Conservation (phyloP, 2,888 invertebrate species). For the Rhamnusium bicolor region DNA sequence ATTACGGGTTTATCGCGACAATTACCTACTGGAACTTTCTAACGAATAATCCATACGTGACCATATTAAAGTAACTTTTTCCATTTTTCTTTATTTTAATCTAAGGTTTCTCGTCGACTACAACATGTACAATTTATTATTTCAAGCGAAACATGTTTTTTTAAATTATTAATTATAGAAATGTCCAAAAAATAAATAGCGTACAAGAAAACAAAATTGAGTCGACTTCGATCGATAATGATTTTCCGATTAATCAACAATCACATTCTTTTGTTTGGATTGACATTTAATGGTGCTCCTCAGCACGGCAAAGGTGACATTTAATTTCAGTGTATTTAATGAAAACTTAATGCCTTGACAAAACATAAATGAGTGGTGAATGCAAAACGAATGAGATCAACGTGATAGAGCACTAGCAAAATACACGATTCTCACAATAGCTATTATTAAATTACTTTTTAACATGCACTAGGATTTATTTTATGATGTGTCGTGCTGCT, state of each 20-base stretch:
- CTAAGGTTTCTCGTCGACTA: too few species aligned
- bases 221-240: background rate
- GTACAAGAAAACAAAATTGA: background rate
- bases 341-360: slow-evolving; percentile 43
- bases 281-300: background rate
- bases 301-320: slow-evolving; percentile 34
- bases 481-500: slow-evolving; percentile 31
- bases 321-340: slow-evolving; percentile 47
- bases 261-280: background rate
- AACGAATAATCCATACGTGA: background rate
- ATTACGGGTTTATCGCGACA: too few species aligned
- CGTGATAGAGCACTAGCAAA: slow-evolving; percentile 50
- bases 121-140: too few species aligned
- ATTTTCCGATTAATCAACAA: background rate
- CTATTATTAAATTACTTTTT: slow-evolving; percentile 42
- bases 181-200: background rate
- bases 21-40: background rate
- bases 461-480: slow-evolving; percentile 40
- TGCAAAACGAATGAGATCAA: slow-evolving; percentile 42
- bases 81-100: too few species aligned
- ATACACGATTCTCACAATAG: slow-evolving; percentile 42
- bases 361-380: slow-evolving; percentile 41
- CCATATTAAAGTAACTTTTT: background rate
- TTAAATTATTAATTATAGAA: background rate
- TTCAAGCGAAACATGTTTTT: background rate